Conservation (phyloP, 2,888 invertebrate genomes). For the Caenorhabditis angaria region DNA sequence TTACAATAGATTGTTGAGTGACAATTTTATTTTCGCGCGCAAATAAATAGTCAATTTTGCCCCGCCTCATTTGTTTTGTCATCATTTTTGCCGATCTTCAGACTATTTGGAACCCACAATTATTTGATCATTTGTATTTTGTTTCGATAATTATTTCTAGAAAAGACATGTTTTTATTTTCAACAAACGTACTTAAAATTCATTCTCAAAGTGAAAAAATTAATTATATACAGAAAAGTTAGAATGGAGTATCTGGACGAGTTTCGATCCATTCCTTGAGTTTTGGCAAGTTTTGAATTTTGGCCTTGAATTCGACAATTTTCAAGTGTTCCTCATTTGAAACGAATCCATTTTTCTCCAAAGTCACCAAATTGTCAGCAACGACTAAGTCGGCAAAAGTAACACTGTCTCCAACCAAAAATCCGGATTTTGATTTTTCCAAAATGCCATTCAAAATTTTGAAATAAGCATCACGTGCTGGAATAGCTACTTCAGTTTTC, state of each 20-base stretch:
- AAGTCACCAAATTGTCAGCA: constrained; percentile 23
- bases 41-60: too few species aligned
- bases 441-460: constrained; percentile 11
- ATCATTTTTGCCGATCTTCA: too few species aligned
- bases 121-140: too few species aligned
- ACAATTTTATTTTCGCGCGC: constrained; percentile 17
- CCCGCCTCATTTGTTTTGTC: too few species aligned
- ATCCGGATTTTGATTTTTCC: constrained; percentile 21
- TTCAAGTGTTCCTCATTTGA: neutral
- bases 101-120: too few species aligned
- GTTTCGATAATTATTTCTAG: too few species aligned
- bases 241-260: constrained; percentile 21
- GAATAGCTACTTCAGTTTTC: constrained; percentile 9
- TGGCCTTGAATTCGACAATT: constrained; percentile 11
- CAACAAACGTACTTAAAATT: too few species aligned
- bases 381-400: constrained; percentile 28
- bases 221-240: constrained; percentile 8
- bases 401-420: constrained; percentile 18
- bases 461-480: constrained; percentile 12
- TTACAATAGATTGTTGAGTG: constrained; percentile 5
- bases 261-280: constrained; percentile 22
- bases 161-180: too few species aligned
- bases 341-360: constrained; percentile 6
- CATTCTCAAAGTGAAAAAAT: too few species aligned
- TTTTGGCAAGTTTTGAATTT: constrained; percentile 16